These are phyloP conservation scores for Esox lucius DNA, from an alignment of 2,797 vertebrate species.

Conservation along the genomic window DNA sequence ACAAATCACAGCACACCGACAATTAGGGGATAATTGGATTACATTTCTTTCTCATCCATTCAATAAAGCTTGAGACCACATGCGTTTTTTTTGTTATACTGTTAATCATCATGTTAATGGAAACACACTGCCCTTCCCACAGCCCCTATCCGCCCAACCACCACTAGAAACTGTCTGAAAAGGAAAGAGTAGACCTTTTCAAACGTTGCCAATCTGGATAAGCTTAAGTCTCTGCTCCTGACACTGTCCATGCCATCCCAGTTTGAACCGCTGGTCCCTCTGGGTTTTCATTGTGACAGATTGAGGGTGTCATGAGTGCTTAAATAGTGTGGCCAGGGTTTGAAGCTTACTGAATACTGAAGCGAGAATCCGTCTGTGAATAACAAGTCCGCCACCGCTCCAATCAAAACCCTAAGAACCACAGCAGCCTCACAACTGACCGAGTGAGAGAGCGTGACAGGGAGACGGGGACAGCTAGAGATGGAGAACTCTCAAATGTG, in stretches of 20 bases:
- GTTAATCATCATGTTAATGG: neutral
- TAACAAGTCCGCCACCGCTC: constrained; percentile 64
- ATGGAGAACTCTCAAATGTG: neutral
- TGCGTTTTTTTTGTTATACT: neutral
- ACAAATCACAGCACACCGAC: constrained; percentile 9
- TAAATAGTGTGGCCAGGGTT: constrained; percentile 40
- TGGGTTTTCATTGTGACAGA: constrained; percentile 70
- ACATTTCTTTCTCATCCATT: neutral
- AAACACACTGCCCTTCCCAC: neutral
- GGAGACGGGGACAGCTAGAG: constrained; percentile 37
- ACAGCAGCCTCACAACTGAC: constrained; percentile 43
- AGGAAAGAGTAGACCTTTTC: constrained; percentile 45
- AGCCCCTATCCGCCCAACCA: too few relatives aligned
- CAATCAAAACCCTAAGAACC: constrained; percentile 65
- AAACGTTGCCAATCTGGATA: constrained; percentile 64
- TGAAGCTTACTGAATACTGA: constrained; percentile 43
- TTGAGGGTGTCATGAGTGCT: constrained; percentile 65
- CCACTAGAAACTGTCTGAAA: constrained; percentile 55
- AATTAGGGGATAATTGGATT: neutral
- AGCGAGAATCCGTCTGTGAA: constrained; percentile 54
- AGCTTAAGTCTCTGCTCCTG: constrained; percentile 59
- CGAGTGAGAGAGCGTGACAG: constrained; percentile 39
- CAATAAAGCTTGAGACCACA: neutral
- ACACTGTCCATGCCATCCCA: constrained; percentile 52
- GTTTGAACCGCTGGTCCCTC: constrained; percentile 55